Evolutionary conservation across 92 coral and sea anemone species (phyloP), one percentile per base, ranked within the genome.

Genomic region (Actinernus sp.): DNA sequence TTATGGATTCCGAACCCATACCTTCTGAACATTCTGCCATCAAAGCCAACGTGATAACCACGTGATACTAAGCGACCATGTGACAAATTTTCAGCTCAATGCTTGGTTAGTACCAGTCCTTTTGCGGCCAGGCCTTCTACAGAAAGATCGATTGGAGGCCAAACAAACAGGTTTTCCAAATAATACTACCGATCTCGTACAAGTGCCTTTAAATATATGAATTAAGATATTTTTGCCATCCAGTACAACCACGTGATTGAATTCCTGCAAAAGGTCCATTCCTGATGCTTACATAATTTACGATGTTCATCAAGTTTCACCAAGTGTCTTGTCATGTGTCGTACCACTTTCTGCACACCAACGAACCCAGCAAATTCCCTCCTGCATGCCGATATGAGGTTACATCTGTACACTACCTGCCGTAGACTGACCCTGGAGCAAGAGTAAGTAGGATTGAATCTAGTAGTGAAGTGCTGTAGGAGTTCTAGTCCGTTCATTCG

Each of bases 321-420:
- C 22, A 72, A 31, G 49, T 72, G 79, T 24, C 54, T 49, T 8
- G 31, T 14, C 60, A 72, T 31, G 39, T 72, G 79, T 23, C 59
- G 12, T n/a, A 59, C 54, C 65, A 61, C 54, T 36, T 46, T 27
- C 36, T 72, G 71, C 13, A 63, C 79, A 2, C 79, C 79, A 36
- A 49, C 31, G 22, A 59, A 10, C 14, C 79, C 79, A 2, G 68
- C 33, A 20, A 49, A 72, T 38, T 72, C 79, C 11, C 68, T 31
- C 17, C 79, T 61, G 23, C 79, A 72, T 17, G 79, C 79, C 1
- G 71, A 63, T n/a, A 72, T 51, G 48, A 72, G 31, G 33, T 48
- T 72, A 32, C 79, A 72, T 20, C 79, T 41, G 47, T 72, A 72
- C n/a, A 63, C 55, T 29, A 61, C 47, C 19, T 37, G 70, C 23